phyloP scores from a whole-genome alignment of 2,113 vertebrate genomes.

The Circaetus cinerascens region DNA sequence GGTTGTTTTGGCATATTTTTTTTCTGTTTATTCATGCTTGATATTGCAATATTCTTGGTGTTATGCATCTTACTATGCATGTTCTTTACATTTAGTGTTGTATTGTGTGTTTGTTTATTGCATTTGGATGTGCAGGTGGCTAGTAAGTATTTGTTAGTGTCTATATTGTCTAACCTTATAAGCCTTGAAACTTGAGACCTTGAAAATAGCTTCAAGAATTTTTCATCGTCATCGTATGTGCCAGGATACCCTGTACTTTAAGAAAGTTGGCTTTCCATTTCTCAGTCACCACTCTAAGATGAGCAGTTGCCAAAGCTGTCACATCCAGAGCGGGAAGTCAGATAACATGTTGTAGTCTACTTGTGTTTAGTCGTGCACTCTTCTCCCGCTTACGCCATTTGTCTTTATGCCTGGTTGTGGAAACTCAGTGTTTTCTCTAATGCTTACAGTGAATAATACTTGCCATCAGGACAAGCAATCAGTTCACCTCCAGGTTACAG shows the following conservation, averaged over 20 bases:
- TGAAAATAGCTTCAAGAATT: background rate
- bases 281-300: background rate
- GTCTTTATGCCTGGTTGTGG: background rate
- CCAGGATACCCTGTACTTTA: background rate
- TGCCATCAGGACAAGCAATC: background rate
- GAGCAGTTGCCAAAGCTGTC: background rate
- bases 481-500: background rate
- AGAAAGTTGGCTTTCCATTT: background rate
- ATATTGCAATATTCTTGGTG: background rate
- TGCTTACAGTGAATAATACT: background rate
- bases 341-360: background rate
- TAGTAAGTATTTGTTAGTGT: background rate
- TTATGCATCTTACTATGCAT: background rate
- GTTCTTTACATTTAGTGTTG: background rate
- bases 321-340: background rate
- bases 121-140: background rate
- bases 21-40: background rate
- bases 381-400: rapidly evolving
- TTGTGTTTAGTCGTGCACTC: background rate
- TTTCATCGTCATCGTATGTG: background rate
- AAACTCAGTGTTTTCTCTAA: rapidly evolving
- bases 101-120: background rate
- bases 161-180: background rate
- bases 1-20: background rate
- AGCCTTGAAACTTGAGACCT: background rate